A percentile compares a stretch with the other conserved stretches of the same genome.
Conservation (phyloP, 2,113 vertebrate genomes). For the Petrocephalus microphthalmus region DNA sequence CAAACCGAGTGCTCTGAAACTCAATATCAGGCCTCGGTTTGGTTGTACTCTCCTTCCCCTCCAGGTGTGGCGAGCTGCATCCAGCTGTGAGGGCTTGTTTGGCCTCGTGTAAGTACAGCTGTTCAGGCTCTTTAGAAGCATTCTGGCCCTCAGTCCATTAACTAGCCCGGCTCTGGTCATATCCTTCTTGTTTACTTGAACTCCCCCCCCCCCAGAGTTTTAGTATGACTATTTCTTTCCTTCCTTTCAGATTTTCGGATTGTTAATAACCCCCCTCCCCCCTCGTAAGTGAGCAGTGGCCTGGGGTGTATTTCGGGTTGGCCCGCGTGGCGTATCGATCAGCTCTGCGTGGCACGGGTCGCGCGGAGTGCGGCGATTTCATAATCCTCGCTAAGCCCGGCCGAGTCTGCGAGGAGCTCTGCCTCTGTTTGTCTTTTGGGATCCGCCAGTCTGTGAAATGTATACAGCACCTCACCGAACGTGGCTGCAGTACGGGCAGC, state of each 20-base stretch:
- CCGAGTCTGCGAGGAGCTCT: background rate
- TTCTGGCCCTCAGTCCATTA: slow-evolving; percentile 25
- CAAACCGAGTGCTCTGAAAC: slow-evolving; percentile 16
- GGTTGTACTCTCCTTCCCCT: slow-evolving; percentile 45
- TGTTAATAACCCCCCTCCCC: background rate
- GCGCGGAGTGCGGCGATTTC: background rate
- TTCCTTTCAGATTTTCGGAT: background rate
- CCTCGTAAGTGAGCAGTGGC: background rate
- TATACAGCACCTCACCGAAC: background rate
- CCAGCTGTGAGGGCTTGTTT: slow-evolving; percentile 49
- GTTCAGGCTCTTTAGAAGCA: slow-evolving; percentile 22
- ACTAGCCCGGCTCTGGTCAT: slow-evolving; percentile 20
- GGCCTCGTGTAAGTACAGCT: slow-evolving; percentile 34
- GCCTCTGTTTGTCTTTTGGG: background rate
- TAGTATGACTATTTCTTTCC: background rate
- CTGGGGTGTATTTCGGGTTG: background rate
- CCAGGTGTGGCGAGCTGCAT: slow-evolving; percentile 61
- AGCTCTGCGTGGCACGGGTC: background rate
- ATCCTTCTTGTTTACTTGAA: background rate
- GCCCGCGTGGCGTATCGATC: background rate
- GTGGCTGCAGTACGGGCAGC: background rate
- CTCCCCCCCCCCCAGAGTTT: background rate
- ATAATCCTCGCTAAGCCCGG: background rate
- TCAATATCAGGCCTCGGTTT: slow-evolving; percentile 39
- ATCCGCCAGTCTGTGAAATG: background rate